These are phyloP conservation scores for Chaenogobius annularis DNA, from an alignment of 2,113 vertebrate species.

Conservation along the genomic window DNA sequence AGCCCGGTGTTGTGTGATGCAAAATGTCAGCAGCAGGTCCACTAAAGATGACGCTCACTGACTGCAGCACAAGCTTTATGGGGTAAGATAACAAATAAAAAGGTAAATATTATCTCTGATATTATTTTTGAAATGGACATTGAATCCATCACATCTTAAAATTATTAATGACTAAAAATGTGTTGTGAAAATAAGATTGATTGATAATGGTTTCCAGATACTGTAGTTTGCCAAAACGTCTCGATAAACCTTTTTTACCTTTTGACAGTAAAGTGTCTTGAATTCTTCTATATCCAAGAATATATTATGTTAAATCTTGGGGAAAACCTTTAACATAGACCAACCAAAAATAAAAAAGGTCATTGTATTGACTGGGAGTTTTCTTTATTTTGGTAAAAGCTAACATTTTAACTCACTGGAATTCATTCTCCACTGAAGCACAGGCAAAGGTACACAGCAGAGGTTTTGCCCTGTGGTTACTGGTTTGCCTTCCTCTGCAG, in stretches of 20 bases:
- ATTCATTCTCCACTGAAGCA: constrained; percentile 28
- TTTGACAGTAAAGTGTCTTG: too few relatives aligned
- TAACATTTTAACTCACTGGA: background rate
- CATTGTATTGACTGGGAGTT: background rate
- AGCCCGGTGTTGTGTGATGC: constrained; percentile 31
- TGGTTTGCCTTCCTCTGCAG: constrained; percentile 45
- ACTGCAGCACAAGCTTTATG: constrained; percentile 28
- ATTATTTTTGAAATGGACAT: background rate
- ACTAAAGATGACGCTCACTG: constrained; percentile 39
- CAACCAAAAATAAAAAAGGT: background rate
- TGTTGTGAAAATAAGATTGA: too few relatives aligned
- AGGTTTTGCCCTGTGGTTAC: constrained; percentile 30
- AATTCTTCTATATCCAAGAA: too few relatives aligned
- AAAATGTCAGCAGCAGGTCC: constrained; percentile 22
- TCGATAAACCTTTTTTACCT: too few relatives aligned
- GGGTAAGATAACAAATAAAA: constrained; percentile 1
- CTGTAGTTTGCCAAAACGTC: too few relatives aligned
- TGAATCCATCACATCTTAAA: too few relatives aligned
- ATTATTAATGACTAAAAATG: too few relatives aligned
- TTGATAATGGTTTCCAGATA: too few relatives aligned
- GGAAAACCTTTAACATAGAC: background rate
- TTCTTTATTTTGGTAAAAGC: background rate
- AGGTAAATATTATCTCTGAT: background rate
- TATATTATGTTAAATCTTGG: too few relatives aligned
- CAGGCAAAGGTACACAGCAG: constrained; percentile 45